Conservation (phyloP, 2,888 invertebrate genomes). For the Sclerodermus sp. region DNA sequence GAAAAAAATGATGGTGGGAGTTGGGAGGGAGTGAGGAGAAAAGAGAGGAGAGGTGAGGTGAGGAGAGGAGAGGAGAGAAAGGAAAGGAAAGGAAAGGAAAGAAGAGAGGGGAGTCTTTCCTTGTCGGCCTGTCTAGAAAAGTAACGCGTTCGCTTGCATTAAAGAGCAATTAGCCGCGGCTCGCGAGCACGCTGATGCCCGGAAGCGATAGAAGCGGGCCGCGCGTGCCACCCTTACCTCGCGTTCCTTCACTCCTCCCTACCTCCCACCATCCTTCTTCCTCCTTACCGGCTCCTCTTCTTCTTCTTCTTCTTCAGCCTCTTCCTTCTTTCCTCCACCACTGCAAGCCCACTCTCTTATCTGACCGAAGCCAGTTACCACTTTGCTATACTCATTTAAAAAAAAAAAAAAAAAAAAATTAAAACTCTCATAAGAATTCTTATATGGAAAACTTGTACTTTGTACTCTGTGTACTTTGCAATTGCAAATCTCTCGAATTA, state of each 20-base stretch:
- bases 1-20: too few species aligned
- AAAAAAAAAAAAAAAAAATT: too few species aligned
- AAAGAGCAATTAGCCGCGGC: slow-evolving; percentile 56
- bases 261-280: slow-evolving; percentile 3
- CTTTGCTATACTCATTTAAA: too few species aligned
- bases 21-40: too few species aligned
- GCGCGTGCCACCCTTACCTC: slow-evolving; percentile 53
- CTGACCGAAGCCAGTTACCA: too few species aligned
- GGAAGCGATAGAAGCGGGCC: slow-evolving; percentile 54
- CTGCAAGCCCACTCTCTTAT: too few species aligned
- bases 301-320: slow-evolving; percentile 21
- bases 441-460: too few species aligned
- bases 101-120: slow-evolving; percentile 2
- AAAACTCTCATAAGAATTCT: too few species aligned
- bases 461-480: too few species aligned
- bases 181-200: slow-evolving; percentile 56
- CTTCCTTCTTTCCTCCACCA: too few species aligned
- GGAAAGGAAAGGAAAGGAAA: slow-evolving; percentile 11
- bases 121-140: slow-evolving; percentile 28
- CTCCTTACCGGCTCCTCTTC: too few species aligned
- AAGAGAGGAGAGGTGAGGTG: background rate
- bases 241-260: slow-evolving; percentile 2
- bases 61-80: slow-evolving; percentile 6
- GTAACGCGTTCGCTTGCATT: slow-evolving; percentile 47
- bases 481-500: too few species aligned